Evolutionary conservation across 2,888 invertebrate genomes (phyloP).

Genomic region (Hydrotaea cyrtoneurina): DNA sequence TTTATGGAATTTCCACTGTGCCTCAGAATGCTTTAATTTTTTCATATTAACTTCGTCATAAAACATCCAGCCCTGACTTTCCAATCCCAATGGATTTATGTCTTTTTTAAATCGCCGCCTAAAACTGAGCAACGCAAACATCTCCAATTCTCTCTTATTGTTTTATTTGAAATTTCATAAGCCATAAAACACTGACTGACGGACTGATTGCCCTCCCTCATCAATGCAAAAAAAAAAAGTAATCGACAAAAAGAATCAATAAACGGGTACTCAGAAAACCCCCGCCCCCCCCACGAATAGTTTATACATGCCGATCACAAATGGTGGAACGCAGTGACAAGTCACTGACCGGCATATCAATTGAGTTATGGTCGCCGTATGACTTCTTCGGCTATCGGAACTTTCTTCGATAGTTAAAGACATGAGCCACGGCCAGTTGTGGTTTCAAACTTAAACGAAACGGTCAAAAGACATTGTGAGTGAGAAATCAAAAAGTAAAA

Average conservation of each 20-base stretch:
- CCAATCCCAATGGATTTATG: too few species aligned
- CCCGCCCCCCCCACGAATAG: not conserved
- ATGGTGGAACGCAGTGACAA: slow-evolving; percentile 51
- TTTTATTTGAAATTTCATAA: slow-evolving; percentile 9
- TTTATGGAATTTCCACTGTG: too few species aligned
- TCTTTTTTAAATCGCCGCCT: not conserved
- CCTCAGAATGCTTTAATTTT: too few species aligned
- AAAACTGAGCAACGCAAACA: slow-evolving; percentile 28
- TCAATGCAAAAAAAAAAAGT: slow-evolving; percentile 11
- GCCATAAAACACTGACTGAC: slow-evolving; percentile 23
- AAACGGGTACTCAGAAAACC: not conserved
- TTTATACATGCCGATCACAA: slow-evolving; percentile 59
- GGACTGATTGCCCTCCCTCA: not conserved
- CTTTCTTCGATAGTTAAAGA: slow-evolving; percentile 56
- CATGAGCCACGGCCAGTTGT: slow-evolving; percentile 46
- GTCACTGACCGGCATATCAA: slow-evolving; percentile 57
- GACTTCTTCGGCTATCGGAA: slow-evolving; percentile 10
- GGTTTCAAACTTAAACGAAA: slow-evolving; percentile 17
- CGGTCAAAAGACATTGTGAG: slow-evolving; percentile 38
- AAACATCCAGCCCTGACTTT: too few species aligned
- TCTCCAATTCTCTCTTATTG: not conserved
- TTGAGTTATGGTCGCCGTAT: slow-evolving; percentile 25
- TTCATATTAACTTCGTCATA: too few species aligned
- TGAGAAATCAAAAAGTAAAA: slow-evolving; percentile 52
- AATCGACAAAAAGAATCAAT: not conserved